Base-by-base conservation (phyloP, 2,113 vertebrate genomes). In the Zosterops pallidus region DNA sequence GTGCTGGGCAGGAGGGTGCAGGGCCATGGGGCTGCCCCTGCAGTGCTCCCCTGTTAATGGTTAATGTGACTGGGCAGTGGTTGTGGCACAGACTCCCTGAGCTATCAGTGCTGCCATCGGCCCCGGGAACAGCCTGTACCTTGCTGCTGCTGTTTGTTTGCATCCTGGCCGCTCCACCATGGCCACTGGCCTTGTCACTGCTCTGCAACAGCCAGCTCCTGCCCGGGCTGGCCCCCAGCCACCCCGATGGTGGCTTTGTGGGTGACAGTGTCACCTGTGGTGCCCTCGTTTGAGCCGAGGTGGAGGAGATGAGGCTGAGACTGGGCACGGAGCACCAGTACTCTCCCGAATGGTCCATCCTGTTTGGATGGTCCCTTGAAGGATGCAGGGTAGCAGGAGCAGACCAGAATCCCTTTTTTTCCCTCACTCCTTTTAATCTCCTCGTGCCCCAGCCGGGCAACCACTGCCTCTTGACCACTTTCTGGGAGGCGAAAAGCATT, bases 21-120 rank as follows among this genome's bases (percentile, higher is more conserved):
- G 65, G 65, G 53, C 57, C 17, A 8, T 3, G 10, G 75, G 59
- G 68, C 31, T 79, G 78, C 9, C 71, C 62, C 39, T 4, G n/a
- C 77, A 41, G 53, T 0, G 1, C 47, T 80, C 52, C 26, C 29
- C 68, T 78, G 94, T 96, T 97, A 96, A 97, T 96, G 96, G 95
- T 96, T 96, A 95, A 97, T 95, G 86, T 23, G 68, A 23, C 87
- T 28, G 41, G 89, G 92, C 89, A 92, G 84, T 1, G 1, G 68
- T 3, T 8, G 56, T 23, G 49, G 83, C 31, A 7, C 20, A 2
- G 78, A 82, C 90, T 68, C 42, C 28, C 33, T 2, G 3, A 62
- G 91, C 92, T 95, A 96, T 96, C 92, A 76, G 92, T 3, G 0
- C 87, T 87, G 91, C 91, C 94, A 91, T 92, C 82, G 26, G 78